A percentile compares a stretch with the other conserved stretches of the same genome.
Evolutionary conservation across 2,888 invertebrate species (phyloP).

Genomic region (Meloe dianella): DNA sequence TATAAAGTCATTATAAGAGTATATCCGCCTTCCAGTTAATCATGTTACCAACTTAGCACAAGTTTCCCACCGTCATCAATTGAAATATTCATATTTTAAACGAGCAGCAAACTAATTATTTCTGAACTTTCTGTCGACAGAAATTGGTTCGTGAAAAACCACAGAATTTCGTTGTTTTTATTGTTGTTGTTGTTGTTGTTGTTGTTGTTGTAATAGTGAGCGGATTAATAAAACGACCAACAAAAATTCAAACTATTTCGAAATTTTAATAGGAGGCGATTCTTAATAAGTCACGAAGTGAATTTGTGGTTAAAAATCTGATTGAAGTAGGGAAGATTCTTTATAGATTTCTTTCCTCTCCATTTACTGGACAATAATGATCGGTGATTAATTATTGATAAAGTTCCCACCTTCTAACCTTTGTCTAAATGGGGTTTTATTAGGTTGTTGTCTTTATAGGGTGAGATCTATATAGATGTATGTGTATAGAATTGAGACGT

Average conservation of each 20-base stretch:
- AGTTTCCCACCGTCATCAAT: conserved; percentile 55
- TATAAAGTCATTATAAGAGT: conserved; percentile 54
- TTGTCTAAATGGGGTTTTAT: not conserved
- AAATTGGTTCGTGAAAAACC: not conserved
- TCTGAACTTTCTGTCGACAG: conserved; percentile 28
- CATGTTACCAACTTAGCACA: conserved; percentile 52
- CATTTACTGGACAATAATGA: not conserved
- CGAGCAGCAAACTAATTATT: conserved; percentile 41
- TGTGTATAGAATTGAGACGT: conserved; percentile 51
- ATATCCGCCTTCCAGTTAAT: conserved; percentile 57
- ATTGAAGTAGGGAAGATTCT: not conserved
- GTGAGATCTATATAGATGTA: not conserved
- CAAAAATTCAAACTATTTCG: not conserved
- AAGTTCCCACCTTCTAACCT: not conserved
- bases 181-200: no score
- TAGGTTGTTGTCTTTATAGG: not conserved
- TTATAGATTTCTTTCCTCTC: not conserved
- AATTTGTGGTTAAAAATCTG: not conserved
- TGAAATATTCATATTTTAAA: conserved; percentile 51
- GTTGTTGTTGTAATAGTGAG: not conserved
- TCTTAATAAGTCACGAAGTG: not conserved
- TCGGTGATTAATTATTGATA: not conserved
- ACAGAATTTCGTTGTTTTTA: not conserved
- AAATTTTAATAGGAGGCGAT: not conserved
- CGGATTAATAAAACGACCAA: not conserved